These are phyloP conservation scores for Campylomormyrus tamandua DNA, from an alignment of 2,113 vertebrate genomes.

Conservation along the genomic window DNA sequence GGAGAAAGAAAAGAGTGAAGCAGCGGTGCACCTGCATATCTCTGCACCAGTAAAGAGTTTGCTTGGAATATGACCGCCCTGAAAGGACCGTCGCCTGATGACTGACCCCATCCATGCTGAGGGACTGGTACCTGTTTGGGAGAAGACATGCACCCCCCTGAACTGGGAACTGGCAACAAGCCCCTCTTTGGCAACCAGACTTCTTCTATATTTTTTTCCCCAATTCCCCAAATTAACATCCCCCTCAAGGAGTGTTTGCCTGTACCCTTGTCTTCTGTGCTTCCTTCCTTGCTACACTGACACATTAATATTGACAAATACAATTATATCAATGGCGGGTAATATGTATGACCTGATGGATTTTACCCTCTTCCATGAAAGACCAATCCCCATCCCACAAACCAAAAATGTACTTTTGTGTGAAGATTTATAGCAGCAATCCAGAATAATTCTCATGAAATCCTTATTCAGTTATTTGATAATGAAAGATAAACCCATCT, in stretches of 20 bases:
- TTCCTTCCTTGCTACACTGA: neutral
- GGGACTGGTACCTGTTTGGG: neutral
- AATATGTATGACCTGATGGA: neutral
- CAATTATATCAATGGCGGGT: neutral
- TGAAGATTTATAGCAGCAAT: neutral
- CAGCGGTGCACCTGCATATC: neutral
- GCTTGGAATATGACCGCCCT: neutral
- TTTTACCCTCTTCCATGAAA: neutral
- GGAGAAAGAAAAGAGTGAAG: neutral
- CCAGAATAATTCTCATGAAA: neutral
- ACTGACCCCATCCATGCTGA: neutral
- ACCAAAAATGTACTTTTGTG: neutral
- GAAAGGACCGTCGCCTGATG: neutral
- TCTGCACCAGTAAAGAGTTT: neutral
- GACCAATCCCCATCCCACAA: neutral
- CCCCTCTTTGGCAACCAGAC: neutral
- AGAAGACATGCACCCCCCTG: neutral
- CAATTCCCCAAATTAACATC: neutral
- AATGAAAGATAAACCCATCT: conserved; percentile 7
- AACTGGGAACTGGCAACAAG: neutral
- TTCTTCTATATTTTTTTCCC: neutral
- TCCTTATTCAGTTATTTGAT: neutral
- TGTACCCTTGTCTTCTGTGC: neutral
- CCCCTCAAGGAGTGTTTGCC: neutral
- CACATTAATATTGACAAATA: neutral